Conservation (phyloP, 2,113 vertebrate genomes). For the Manacus vitellinus region DNA sequence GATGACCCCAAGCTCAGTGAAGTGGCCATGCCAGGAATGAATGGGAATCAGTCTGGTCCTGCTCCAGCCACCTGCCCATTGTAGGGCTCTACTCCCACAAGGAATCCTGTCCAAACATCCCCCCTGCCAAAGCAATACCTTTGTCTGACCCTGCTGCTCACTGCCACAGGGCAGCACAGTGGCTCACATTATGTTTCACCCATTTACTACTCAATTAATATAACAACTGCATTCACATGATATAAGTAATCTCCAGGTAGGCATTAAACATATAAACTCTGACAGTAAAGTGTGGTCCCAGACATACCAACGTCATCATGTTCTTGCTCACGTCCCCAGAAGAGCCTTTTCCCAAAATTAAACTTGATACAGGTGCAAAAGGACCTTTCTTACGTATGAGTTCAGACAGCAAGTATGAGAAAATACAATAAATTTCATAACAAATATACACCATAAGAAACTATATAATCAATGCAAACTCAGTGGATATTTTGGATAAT, state of each 20-base stretch:
- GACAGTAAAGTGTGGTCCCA: neutral
- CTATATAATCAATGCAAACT: neutral
- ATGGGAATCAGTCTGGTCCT: neutral
- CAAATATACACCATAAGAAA: neutral
- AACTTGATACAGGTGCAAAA: neutral
- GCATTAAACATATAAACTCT: neutral
- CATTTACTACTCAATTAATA: neutral
- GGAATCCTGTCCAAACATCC: neutral
- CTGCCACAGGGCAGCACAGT: neutral
- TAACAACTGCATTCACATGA: neutral
- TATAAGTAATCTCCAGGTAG: neutral
- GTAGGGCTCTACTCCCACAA: neutral
- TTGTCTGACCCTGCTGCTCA: neutral
- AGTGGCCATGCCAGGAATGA: neutral
- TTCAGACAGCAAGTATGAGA: neutral
- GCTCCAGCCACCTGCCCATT: neutral
- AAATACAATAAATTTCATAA: neutral
- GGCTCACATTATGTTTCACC: neutral
- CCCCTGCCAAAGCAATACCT: rapidly evolving
- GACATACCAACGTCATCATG: neutral
- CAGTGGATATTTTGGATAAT: slow-evolving; percentile 16
- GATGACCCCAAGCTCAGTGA: neutral
- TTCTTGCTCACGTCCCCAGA: neutral
- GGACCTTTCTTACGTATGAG: neutral
- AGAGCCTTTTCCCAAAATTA: slow-evolving; percentile 7